phyloP scores from a whole-genome alignment of 1,140 invertebrate genomes.

The Eciton burchellii region DNA sequence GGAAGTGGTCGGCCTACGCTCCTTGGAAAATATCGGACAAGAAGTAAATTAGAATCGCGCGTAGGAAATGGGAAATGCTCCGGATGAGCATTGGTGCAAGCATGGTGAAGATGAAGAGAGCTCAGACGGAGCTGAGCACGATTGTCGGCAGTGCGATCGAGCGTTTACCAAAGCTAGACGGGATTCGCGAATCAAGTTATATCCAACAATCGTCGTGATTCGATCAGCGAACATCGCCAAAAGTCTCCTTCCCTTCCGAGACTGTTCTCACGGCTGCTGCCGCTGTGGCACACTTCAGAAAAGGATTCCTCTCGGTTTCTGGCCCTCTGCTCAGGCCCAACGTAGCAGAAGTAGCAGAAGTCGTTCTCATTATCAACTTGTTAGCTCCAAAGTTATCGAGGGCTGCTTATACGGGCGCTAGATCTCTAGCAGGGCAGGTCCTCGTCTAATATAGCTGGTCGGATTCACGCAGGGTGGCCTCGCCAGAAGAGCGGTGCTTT shows the following conservation, averaged over 20 bases:
- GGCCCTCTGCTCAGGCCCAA: neutral
- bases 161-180: neutral
- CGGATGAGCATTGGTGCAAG: neutral
- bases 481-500: conserved; percentile 72
- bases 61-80: neutral
- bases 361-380: conserved; percentile 78
- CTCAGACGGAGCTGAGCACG: neutral
- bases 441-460: conserved; percentile 71
- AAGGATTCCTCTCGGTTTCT: conserved; percentile 3
- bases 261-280: neutral
- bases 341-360: conserved; percentile 35
- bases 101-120: neutral
- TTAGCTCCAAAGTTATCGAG: conserved; percentile 78
- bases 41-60: conserved; percentile 10
- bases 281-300: conserved; percentile 29
- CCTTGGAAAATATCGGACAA: conserved; percentile 12
- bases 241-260: neutral
- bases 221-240: neutral
- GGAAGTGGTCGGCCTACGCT: conserved; percentile 5
- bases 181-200: neutral
- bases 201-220: neutral
- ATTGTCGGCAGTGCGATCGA: neutral
- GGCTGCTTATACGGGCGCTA: conserved; percentile 71
- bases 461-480: conserved; percentile 79
- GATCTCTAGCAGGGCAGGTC: conserved; percentile 61